Evolutionary conservation across 2,888 invertebrate genomes (phyloP).

Genomic region (Drosophila neotestacea): DNA sequence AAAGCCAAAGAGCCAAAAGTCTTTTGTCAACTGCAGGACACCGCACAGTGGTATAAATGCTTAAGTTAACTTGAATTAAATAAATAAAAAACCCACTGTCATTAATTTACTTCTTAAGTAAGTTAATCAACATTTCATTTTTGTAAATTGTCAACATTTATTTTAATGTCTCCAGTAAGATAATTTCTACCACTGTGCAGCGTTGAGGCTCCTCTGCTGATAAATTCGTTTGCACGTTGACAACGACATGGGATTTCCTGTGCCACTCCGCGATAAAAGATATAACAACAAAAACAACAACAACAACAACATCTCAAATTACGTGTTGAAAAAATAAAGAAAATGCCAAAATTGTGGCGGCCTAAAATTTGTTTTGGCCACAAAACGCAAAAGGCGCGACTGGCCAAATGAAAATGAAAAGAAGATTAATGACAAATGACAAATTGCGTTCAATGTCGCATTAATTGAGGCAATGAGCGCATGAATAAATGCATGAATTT

Average conservation of each 20-base stretch:
- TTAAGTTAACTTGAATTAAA: not conserved
- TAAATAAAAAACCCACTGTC: not conserved
- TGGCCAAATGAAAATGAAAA: slow-evolving; percentile 55
- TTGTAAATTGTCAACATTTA: not conserved
- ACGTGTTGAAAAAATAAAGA: slow-evolving; percentile 24
- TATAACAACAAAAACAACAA: slow-evolving; percentile 12
- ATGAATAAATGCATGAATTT: slow-evolving; percentile 75
- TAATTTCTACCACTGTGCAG: slow-evolving; percentile 12
- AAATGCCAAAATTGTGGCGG: slow-evolving; percentile 55
- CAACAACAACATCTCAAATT: slow-evolving; percentile 22
- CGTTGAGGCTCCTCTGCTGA: slow-evolving; percentile 37
- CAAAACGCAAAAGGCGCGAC: slow-evolving; percentile 43
- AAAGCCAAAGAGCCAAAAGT: slow-evolving; percentile 33
- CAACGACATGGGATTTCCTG: slow-evolving; percentile 70
- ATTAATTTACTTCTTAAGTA: not conserved
- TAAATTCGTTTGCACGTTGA: slow-evolving; percentile 54
- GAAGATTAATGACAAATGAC: slow-evolving; percentile 81
- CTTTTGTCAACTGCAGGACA: slow-evolving; percentile 52
- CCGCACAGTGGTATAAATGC: slow-evolving; percentile 6
- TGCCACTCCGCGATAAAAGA: slow-evolving; percentile 22
- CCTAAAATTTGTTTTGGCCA: slow-evolving; percentile 55
- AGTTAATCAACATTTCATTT: not conserved
- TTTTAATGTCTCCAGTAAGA: not conserved
- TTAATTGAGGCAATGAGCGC: slow-evolving; percentile 81
- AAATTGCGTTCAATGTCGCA: slow-evolving; percentile 82